Evolutionary conservation across 2,797 vertebrate genomes (phyloP).

Genomic region (Tragopan temminckii): DNA sequence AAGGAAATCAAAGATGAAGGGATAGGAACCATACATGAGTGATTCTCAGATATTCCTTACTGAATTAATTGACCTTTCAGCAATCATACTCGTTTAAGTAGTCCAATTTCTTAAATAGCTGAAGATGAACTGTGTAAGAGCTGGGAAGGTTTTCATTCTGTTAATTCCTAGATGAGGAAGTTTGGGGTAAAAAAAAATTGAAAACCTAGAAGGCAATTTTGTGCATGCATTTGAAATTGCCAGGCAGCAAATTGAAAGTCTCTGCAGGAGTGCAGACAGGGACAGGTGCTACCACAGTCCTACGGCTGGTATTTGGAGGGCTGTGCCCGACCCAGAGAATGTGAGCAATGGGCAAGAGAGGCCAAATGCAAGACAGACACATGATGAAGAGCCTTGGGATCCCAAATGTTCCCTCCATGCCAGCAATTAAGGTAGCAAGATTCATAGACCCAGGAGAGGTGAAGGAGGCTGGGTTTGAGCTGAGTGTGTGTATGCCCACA

Average conservation of each 20-base stretch:
- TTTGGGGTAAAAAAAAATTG: not conserved
- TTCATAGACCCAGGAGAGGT: constrained; percentile 32
- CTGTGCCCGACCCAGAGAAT: not conserved
- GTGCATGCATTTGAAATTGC: rapidly evolving
- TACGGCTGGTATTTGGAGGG: not conserved
- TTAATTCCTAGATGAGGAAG: not conserved
- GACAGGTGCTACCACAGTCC: not conserved
- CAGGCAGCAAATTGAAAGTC: rapidly evolving
- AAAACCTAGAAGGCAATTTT: not conserved
- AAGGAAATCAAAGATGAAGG: not conserved
- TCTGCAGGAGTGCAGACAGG: not conserved
- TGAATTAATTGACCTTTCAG: not conserved
- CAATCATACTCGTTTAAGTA: not conserved
- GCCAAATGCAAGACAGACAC: not conserved
- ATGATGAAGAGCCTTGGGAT: constrained; percentile 21
- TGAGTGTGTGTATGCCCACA: constrained; percentile 26
- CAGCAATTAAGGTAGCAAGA: constrained; percentile 52
- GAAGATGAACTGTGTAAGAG: not conserved
- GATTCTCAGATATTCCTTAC: not conserved
- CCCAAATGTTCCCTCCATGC: not conserved
- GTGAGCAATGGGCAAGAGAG: not conserved
- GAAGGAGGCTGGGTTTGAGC: constrained; percentile 30
- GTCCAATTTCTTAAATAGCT: not conserved
- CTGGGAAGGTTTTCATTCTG: not conserved
- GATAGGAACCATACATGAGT: not conserved